Evolutionary conservation across 2,797 vertebrate species (phyloP).

Genomic region (Threskiornis aethiopicus): DNA sequence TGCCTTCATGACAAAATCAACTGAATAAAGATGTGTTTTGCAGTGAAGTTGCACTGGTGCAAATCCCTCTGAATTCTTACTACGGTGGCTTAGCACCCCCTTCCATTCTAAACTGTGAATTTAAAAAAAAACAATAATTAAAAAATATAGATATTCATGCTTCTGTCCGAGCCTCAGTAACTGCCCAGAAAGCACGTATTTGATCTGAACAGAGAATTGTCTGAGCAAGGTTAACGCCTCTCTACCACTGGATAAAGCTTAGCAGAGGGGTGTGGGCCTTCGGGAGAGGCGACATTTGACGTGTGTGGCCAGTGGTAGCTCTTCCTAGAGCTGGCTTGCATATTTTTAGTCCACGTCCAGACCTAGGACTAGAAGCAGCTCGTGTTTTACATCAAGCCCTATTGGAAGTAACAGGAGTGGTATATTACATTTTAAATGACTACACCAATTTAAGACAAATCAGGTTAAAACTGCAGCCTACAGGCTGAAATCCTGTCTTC

Average conservation of each 20-base stretch:
- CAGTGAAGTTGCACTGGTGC: not conserved
- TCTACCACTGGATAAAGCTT: not conserved
- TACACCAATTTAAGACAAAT: constrained; percentile 45
- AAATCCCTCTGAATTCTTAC: not conserved
- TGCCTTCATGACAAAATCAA: not conserved
- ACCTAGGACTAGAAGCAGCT: not conserved
- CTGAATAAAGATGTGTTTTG: not conserved
- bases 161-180: not conserved
- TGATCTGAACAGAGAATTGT: not conserved
- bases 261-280: not conserved
- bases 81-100: not conserved
- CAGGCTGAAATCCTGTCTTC: constrained; percentile 30
- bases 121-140: not conserved
- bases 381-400: constrained; percentile 33
- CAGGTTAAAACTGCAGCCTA: constrained; percentile 47
- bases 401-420: constrained; percentile 8
- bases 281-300: not conserved
- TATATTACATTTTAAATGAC: constrained; percentile 53
- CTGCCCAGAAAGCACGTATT: not conserved
- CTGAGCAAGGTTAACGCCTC: not conserved
- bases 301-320: not conserved
- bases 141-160: not conserved
- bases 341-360: not conserved
- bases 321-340: not conserved
- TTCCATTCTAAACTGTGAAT: not conserved